Conservation (phyloP, 2,888 invertebrate genomes). For the Drosophila kuntzei region DNA sequence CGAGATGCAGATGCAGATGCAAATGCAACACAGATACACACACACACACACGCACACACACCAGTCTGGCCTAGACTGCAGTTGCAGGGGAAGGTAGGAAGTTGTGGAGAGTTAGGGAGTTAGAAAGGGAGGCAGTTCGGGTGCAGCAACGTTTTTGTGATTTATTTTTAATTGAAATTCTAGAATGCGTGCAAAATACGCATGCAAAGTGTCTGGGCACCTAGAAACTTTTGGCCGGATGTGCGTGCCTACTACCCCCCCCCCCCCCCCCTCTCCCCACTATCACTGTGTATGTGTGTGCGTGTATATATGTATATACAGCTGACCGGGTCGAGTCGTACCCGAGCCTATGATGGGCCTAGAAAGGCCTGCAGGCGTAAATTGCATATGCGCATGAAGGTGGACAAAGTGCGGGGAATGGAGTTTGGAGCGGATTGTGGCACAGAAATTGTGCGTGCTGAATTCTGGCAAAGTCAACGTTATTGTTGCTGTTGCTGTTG, state of each 20-base stretch:
- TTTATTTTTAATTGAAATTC: slow-evolving; percentile 86
- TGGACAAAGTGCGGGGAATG: slow-evolving; percentile 7
- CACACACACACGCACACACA: slow-evolving; percentile 24
- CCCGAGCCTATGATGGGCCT: slow-evolving; percentile 40
- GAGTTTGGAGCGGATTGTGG: slow-evolving; percentile 37
- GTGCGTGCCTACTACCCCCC: slow-evolving; percentile 14
- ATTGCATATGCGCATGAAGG: slow-evolving; percentile 72
- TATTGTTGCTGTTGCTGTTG: slow-evolving; percentile 36
- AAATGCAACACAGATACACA: slow-evolving; percentile 51
- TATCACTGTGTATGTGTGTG: not conserved
- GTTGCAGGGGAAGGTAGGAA: not conserved
- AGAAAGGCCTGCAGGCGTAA: slow-evolving; percentile 78
- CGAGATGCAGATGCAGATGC: slow-evolving; percentile 79
- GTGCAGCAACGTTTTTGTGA: slow-evolving; percentile 81
- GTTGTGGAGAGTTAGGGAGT: not conserved
- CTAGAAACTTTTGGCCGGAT: slow-evolving; percentile 76
- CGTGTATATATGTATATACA: slow-evolving; percentile 32
- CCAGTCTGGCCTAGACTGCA: slow-evolving; percentile 15
- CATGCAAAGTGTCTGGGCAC: slow-evolving; percentile 82
- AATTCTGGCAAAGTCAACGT: slow-evolving; percentile 74
- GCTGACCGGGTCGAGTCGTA: slow-evolving; percentile 32
- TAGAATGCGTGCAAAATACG: slow-evolving; percentile 85
- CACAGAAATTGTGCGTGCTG: slow-evolving; percentile 66
- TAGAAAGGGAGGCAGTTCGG: not conserved
- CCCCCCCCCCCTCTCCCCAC: not conserved